Evolutionary conservation across 2,797 vertebrate species (phyloP).

Genomic region (Mormyrops attenuatus): DNA sequence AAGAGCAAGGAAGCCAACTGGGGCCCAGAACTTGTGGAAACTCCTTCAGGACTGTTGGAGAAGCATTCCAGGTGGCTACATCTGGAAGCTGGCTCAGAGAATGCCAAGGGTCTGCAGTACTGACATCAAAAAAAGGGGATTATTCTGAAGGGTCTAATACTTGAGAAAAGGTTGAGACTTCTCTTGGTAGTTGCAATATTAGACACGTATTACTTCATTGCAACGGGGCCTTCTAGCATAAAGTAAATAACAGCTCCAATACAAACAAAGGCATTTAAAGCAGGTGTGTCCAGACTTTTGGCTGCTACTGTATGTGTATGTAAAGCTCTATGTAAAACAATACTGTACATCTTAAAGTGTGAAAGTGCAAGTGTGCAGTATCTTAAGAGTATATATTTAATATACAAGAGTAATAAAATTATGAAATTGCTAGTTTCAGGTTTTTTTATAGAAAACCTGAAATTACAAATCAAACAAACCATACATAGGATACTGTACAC

Average conservation of each 20-base stretch:
- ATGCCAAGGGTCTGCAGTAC: neutral
- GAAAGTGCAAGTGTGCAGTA: neutral
- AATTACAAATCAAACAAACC: neutral
- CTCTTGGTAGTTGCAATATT: neutral
- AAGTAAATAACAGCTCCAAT: too few species aligned
- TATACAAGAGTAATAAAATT: neutral
- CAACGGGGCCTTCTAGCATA: too few species aligned
- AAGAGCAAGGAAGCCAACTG: neutral
- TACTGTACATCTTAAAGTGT: neutral
- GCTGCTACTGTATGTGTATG: neutral
- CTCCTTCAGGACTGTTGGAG: neutral
- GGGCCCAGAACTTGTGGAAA: neutral
- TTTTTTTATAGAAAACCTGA: neutral
- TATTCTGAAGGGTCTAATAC: neutral
- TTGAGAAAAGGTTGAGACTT: neutral
- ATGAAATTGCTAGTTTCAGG: neutral
- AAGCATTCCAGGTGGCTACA: neutral
- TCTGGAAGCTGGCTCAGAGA: neutral
- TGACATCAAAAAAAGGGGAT: neutral
- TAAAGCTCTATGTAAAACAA: neutral
- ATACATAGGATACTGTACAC: neutral
- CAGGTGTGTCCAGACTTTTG: neutral
- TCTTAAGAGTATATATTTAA: neutral
- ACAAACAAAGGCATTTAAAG: neutral
- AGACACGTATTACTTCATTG: neutral